These are phyloP conservation scores for Syngnathus acus DNA, from an alignment of 2,797 vertebrate genomes.

Conservation along the genomic window DNA sequence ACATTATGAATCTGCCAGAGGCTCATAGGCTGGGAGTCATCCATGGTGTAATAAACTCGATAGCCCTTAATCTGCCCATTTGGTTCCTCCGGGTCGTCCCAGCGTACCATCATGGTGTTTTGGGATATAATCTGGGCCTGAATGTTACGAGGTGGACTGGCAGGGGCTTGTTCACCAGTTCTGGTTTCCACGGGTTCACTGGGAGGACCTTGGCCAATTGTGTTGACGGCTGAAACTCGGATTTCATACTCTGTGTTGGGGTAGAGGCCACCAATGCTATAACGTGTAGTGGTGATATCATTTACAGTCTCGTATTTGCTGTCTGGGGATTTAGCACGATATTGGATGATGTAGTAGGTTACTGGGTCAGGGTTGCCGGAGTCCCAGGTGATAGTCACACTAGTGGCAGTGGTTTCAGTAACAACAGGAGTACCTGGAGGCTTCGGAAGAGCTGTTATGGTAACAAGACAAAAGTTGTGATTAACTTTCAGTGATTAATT, in stretches of 20 bases:
- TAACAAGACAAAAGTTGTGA: not conserved
- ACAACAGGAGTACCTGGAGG: constrained; percentile 91
- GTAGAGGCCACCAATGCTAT: constrained; percentile 96
- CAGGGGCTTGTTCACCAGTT: constrained; percentile 92
- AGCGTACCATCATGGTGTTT: constrained; percentile 95
- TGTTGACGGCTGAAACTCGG: constrained; percentile 91
- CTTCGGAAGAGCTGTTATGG: constrained; percentile 85
- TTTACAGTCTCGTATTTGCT: constrained; percentile 94
- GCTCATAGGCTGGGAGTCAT: constrained; percentile 82
- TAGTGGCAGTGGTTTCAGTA: constrained; percentile 96
- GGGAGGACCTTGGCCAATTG: constrained; percentile 93
- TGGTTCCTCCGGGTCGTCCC: constrained; percentile 96
- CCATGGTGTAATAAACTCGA: constrained; percentile 95
- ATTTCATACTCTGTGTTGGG: constrained; percentile 98
- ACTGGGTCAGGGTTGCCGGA: constrained; percentile 96
- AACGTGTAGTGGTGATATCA: constrained; percentile 94
- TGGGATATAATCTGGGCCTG: constrained; percentile 90
- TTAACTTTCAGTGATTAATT: not conserved
- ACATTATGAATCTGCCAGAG: constrained; percentile 96
- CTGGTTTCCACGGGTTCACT: constrained; percentile 90
- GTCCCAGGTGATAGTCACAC: constrained; percentile 98
- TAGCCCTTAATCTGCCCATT: constrained; percentile 97
- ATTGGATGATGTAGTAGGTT: constrained; percentile 94
- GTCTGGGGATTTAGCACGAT: constrained; percentile 90
- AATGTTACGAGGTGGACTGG: constrained; percentile 89